Evolutionary conservation across 1,140 invertebrate genomes (phyloP).

Genomic region (Oryctes rhinoceros): DNA sequence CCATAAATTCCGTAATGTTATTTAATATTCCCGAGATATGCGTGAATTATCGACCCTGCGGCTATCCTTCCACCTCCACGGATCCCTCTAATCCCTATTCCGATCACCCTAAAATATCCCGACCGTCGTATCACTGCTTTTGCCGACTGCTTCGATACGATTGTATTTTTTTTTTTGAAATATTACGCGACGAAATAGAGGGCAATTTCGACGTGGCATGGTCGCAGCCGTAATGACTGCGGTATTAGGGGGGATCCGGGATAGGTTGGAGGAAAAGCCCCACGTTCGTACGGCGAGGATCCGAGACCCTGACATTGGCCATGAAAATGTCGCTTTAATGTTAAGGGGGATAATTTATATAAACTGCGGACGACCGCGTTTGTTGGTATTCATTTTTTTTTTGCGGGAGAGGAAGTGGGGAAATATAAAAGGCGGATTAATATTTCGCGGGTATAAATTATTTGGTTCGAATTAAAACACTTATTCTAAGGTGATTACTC

Average conservation of each 20-base stretch:
- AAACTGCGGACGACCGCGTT: no score
- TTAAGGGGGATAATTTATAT: not conserved
- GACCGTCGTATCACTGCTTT: not conserved
- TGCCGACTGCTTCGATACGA: not conserved
- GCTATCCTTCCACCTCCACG: no score
- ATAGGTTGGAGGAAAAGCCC: not conserved
- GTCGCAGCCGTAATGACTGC: not conserved
- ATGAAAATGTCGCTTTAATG: conserved; percentile 2
- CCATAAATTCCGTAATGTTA: conserved; percentile 19
- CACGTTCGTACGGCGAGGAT: not conserved
- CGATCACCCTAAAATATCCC: not conserved
- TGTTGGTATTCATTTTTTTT: no score
- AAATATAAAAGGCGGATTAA: no score
- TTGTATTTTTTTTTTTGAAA: conserved; percentile 1
- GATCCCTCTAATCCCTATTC: no score
- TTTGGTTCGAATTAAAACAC: no score
- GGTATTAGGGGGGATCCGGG: not conserved
- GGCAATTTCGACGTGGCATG: not conserved
- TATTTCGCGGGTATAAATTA: no score
- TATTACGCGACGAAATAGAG: not conserved
- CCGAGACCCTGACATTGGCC: conserved; percentile 8
- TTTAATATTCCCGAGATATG: conserved; percentile 22
- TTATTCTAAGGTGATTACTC: no score
- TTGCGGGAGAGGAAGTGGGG: no score
- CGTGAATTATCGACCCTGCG: conserved; percentile 15